phyloP scores from a whole-genome alignment of 2,113 vertebrate species.

The Oreotrochilus melanogaster region DNA sequence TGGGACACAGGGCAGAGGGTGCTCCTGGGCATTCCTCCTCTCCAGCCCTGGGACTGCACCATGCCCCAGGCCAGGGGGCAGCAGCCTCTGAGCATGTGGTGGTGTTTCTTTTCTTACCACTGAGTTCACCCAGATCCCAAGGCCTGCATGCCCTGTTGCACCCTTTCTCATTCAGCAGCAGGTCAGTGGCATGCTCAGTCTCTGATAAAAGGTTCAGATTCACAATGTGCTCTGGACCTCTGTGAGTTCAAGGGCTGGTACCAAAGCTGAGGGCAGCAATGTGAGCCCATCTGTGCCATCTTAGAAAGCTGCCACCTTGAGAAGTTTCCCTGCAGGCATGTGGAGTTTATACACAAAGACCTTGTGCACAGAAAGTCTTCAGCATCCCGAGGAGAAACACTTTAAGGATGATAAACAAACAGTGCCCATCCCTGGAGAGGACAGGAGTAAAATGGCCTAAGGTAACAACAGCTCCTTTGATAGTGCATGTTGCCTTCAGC shows the following conservation, averaged over 20 bases:
- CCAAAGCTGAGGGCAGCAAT: not conserved
- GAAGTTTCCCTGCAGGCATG: not conserved
- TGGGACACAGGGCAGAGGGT: fast-evolving
- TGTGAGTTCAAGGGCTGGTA: too few species aligned
- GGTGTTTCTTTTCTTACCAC: too few species aligned
- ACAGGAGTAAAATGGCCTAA: not conserved
- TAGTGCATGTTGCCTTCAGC: conserved; percentile 38
- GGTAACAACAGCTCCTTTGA: conserved; percentile 52
- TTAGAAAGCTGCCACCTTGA: not conserved
- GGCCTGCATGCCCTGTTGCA: too few species aligned
- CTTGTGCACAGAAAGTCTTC: not conserved
- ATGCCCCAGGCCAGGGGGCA: too few species aligned
- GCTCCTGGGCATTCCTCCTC: not conserved
- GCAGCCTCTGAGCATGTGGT: too few species aligned
- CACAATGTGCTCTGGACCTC: fast-evolving
- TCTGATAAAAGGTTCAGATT: too few species aligned
- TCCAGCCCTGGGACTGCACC: too few species aligned
- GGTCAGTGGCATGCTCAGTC: too few species aligned
- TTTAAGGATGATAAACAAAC: not conserved
- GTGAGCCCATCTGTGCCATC: fast-evolving
- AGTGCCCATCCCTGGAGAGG: not conserved
- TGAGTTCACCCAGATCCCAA: too few species aligned
- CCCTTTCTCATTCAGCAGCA: too few species aligned
- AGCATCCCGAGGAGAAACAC: not conserved
- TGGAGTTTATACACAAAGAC: not conserved